Conservation (phyloP, 2,888 invertebrate species). For the Hydrotaea diabolus region DNA sequence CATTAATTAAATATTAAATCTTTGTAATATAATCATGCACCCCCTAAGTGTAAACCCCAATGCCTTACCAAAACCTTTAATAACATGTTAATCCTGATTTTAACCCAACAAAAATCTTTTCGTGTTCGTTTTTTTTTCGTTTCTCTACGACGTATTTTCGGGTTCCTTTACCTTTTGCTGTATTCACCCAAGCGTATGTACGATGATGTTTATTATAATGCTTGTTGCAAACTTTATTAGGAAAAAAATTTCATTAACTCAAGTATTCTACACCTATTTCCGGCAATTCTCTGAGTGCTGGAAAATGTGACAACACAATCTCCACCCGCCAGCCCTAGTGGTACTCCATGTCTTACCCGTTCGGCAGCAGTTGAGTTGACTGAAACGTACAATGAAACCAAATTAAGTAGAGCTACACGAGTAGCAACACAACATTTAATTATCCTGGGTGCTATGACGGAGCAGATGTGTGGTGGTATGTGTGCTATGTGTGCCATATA, state of each 20-base stretch:
- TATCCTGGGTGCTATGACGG: conserved; percentile 68
- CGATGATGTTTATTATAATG: conserved; percentile 30
- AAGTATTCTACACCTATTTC: conserved; percentile 65
- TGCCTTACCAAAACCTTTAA: conserved; percentile 9
- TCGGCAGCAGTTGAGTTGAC: neutral
- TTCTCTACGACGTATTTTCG: neutral
- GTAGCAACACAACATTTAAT: conserved; percentile 74
- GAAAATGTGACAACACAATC: too few species aligned
- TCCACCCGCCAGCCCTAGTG: neutral
- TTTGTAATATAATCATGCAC: neutral
- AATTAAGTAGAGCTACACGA: conserved; percentile 54
- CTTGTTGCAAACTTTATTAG: conserved; percentile 29
- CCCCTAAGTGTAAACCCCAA: neutral
- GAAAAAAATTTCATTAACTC: conserved; percentile 75
- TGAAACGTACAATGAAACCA: conserved; percentile 45
- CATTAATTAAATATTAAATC: neutral
- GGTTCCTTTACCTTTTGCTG: neutral
- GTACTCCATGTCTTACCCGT: neutral
- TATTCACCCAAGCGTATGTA: neutral
- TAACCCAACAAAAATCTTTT: conserved; percentile 55
- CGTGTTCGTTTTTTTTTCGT: neutral
- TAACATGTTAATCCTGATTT: conserved; percentile 19
- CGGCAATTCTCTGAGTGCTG: neutral
- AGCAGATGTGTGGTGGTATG: neutral
- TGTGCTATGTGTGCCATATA: conserved; percentile 70